Conservation (phyloP, 2,888 invertebrate genomes). For the Allacma fusca region DNA sequence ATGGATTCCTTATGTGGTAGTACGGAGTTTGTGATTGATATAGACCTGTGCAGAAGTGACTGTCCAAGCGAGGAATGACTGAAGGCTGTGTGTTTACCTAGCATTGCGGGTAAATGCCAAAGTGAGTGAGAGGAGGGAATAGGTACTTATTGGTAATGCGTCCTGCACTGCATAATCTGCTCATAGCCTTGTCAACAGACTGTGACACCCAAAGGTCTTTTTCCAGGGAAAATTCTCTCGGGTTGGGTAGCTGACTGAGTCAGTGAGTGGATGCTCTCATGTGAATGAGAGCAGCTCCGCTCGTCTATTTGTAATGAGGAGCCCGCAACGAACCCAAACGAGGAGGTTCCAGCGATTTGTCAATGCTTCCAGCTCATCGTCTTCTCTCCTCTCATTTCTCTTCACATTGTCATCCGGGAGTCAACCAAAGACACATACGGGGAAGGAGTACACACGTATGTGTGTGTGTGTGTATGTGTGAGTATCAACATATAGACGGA, state of each 20-base stretch:
- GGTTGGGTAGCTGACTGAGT: neutral
- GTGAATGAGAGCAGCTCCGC: conserved; percentile 6
- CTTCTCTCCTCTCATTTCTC: conserved; percentile 34
- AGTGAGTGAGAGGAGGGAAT: conserved; percentile 4
- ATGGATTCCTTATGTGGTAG: too few relatives aligned
- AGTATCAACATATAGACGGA: too few relatives aligned
- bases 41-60: conserved; percentile 24
- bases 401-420: conserved; percentile 36
- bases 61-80: too few relatives aligned
- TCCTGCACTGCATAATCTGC: conserved; percentile 57
- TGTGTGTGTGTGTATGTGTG: too few relatives aligned
- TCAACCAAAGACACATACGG: neutral
- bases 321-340: conserved; percentile 26
- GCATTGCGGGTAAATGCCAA: conserved; percentile 38
- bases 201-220: conserved; percentile 57
- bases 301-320: conserved; percentile 29
- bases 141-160: conserved; percentile 51
- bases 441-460: neutral
- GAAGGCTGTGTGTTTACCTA: too few relatives aligned
- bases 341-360: conserved; percentile 49
- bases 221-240: conserved; percentile 26
- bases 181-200: conserved; percentile 52
- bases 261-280: neutral
- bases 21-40: too few relatives aligned
- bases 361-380: conserved; percentile 45